Base-by-base conservation (phyloP, 2,797 vertebrate species). In the Sebastes oblongus region DNA sequence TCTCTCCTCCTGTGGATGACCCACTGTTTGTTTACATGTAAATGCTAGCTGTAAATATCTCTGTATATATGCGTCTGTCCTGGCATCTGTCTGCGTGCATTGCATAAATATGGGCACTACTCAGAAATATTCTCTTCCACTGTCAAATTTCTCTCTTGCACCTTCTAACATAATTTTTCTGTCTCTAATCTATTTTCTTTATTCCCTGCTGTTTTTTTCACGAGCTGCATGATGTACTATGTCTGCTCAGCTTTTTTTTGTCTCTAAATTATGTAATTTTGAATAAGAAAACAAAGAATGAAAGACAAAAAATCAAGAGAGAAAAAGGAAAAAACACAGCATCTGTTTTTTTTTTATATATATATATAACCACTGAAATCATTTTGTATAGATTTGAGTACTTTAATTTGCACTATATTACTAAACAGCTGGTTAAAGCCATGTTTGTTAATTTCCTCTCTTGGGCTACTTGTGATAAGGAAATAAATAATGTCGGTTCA, bases 321-420 rank as follows among this genome's bases (percentile, higher is more conserved):
- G 66, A 82, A 83, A 90, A 42, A 68, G 73, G 18, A 82, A 80
- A 80, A 86, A 84, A 80, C 65, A 91, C 86, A 90, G 88, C 89
- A 88, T 92, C 77, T 88, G 72, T 92, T 93, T 92, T 27, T 91
- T 86, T 92, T 58, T 14, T 24, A 24, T 24, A 24, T 24, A 66
- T 82, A 30, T 32, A 29, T 89, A 83, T 85, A 70, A 88, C 87
- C 91, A 91, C 92, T 94, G 85, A 92, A 89, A 91, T 92, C 67
- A 88, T 94, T 95, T 93, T 95, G 82, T 94, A 95, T 85, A 86
- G 87, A 92, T 93, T 92, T 94, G 83, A 92, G 85, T 93, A 87
- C 93, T 95, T 95, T 96, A 22, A 88, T 96, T 96, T 96, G 96
- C 96, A 96, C 95, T 96, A 95, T 94, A 82, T 89, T 88, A 89